Conservation (phyloP, 2,113 vertebrate genomes). For the Melospiza melodia region DNA sequence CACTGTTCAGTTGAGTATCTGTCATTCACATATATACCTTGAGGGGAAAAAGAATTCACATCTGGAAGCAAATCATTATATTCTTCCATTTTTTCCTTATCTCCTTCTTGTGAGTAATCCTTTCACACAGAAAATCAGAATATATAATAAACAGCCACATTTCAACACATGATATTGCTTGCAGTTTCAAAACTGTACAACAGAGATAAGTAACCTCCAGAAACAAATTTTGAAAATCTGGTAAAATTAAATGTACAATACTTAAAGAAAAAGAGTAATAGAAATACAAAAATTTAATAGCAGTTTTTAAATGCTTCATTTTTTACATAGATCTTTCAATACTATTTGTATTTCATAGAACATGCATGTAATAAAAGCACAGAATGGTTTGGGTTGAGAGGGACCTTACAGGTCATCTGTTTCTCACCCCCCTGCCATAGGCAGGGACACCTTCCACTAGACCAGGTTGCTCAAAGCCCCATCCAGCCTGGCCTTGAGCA, state of each 20-base stretch:
- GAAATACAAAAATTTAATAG: neutral
- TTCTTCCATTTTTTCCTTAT: constrained; percentile 12
- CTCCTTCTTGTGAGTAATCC: constrained; percentile 50
- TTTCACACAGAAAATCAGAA: constrained; percentile 57
- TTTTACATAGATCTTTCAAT: neutral
- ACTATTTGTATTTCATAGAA: neutral
- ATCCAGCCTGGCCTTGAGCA: neutral
- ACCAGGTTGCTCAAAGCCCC: neutral
- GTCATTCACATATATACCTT: neutral
- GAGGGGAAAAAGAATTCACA: constrained; percentile 31
- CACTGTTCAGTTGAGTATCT: constrained; percentile 31
- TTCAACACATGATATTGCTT: neutral
- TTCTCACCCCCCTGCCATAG: neutral
- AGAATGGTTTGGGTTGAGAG: neutral
- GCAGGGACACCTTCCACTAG: neutral
- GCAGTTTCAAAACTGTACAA: constrained; percentile 21
- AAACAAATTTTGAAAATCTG: constrained; percentile 15
- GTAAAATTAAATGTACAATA: neutral
- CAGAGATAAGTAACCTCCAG: constrained; percentile 14
- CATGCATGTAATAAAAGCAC: neutral
- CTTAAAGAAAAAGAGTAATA: neutral
- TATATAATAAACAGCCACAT: constrained; percentile 31
- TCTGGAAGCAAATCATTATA: constrained; percentile 45
- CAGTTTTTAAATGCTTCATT: neutral
- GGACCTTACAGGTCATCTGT: neutral